Evolutionary conservation across 1,140 invertebrate species (phyloP).

Genomic region (Apis dorsata): DNA sequence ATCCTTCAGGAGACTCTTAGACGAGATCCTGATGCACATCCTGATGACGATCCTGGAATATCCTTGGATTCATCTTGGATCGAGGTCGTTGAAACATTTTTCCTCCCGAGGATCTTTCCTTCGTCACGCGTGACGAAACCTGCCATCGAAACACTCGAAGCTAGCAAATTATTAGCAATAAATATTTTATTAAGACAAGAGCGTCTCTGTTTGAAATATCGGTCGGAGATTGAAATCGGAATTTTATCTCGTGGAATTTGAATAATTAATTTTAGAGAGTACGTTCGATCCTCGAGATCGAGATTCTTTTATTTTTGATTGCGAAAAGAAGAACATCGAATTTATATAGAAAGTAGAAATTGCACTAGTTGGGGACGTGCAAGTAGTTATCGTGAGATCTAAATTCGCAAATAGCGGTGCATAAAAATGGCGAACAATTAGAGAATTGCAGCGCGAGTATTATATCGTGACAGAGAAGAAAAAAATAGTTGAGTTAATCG

Average conservation of each 20-base stretch:
- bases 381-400: conserved; percentile 1
- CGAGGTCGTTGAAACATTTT: conserved; percentile 45
- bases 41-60: conserved; percentile 15
- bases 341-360: conserved; percentile 38
- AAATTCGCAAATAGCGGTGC: conserved; percentile 13
- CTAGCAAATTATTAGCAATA: neutral
- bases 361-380: neutral
- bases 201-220: too few relatives aligned
- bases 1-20: too few relatives aligned
- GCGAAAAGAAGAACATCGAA: neutral
- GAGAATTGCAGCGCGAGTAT: neutral
- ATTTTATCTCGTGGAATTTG: neutral
- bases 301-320: neutral
- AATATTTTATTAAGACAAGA: neutral
- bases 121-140: conserved; percentile 33
- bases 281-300: too few relatives aligned
- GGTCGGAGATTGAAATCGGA: neutral
- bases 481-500: conserved; percentile 45
- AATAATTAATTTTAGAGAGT: neutral
- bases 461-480: neutral
- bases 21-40: conserved; percentile 30
- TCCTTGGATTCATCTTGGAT: conserved; percentile 45
- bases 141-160: neutral
- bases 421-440: conserved; percentile 36
- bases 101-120: neutral